Percentiles rank a stretch among this genome's conserved stretches.
Conservation (phyloP, 1,140 invertebrate species). For the Choristoneura fumiferana region DNA sequence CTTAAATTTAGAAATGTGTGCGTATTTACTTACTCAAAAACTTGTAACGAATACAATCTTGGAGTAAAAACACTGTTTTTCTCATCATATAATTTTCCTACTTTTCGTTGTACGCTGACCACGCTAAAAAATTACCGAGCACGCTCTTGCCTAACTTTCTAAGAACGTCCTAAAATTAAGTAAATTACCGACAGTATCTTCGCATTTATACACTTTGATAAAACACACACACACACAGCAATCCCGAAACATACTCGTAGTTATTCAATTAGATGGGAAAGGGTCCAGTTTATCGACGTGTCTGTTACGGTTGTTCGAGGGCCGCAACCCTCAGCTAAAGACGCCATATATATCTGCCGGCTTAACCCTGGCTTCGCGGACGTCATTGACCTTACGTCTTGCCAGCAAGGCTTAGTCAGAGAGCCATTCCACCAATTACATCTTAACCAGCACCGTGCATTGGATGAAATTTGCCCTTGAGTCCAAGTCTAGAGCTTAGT, state of each 20-base stretch:
- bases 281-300: constrained; percentile 14
- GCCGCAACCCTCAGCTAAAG: constrained; percentile 12
- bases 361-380: constrained; percentile 7
- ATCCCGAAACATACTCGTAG: constrained; percentile 17
- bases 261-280: constrained; percentile 17
- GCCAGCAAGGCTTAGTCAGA: constrained; percentile 5
- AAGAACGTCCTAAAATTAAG: no score
- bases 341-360: constrained; percentile 16
- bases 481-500: no score
- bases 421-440: constrained; percentile 14
- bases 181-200: no score
- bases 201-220: no score
- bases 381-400: constrained; percentile 9
- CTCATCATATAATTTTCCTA: no score
- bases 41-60: no score
- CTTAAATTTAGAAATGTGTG: no score
- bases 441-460: background rate
- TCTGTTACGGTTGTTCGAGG: constrained; percentile 8
- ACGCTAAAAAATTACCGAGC: no score
- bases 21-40: no score
- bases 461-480: background rate
- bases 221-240: constrained; percentile 10
- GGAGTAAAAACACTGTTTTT: no score
- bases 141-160: no score
- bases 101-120: no score